phyloP scores from a whole-genome alignment of 1,140 invertebrate species.

The Drosophila triauraria region DNA sequence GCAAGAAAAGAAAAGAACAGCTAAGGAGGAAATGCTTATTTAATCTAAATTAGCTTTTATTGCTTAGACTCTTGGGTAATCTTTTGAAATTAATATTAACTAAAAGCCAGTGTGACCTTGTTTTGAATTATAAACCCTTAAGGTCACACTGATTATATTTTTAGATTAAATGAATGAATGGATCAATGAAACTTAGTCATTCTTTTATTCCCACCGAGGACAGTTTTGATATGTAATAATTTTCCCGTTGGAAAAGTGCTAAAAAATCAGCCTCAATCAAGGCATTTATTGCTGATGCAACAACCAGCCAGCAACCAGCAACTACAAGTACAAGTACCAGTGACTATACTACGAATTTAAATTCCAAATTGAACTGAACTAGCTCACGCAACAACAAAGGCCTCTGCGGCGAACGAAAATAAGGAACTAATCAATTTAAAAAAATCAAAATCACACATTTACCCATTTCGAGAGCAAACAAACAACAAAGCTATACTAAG shows the following conservation, averaged over 20 bases:
- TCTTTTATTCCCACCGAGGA: no score
- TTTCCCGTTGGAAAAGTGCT: slow-evolving; percentile 3
- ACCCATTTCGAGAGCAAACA: slow-evolving; percentile 44
- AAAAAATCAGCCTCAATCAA: slow-evolving; percentile 26
- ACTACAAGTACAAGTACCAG: slow-evolving; percentile 8
- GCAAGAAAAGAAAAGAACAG: no score
- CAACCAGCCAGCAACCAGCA: slow-evolving; percentile 19
- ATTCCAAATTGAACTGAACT: slow-evolving; percentile 68
- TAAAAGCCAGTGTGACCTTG: neutral
- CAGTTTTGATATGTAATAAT: no score
- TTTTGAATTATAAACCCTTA: no score
- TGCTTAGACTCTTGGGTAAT: no score
- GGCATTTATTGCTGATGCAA: slow-evolving; percentile 31
- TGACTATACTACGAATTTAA: slow-evolving; percentile 29
- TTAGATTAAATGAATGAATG: no score
- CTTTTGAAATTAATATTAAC: no score
- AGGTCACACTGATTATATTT: neutral
- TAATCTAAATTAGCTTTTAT: neutral
- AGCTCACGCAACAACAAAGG: slow-evolving; percentile 56
- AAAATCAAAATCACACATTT: slow-evolving; percentile 83
- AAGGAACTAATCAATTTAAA: slow-evolving; percentile 84
- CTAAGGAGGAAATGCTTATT: no score
- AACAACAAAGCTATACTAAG: slow-evolving; percentile 59
- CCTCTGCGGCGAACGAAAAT: slow-evolving; percentile 65
- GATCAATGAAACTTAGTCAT: neutral